Conservation (phyloP, 2,797 vertebrate species). For the Sarcoramphus papa region DNA sequence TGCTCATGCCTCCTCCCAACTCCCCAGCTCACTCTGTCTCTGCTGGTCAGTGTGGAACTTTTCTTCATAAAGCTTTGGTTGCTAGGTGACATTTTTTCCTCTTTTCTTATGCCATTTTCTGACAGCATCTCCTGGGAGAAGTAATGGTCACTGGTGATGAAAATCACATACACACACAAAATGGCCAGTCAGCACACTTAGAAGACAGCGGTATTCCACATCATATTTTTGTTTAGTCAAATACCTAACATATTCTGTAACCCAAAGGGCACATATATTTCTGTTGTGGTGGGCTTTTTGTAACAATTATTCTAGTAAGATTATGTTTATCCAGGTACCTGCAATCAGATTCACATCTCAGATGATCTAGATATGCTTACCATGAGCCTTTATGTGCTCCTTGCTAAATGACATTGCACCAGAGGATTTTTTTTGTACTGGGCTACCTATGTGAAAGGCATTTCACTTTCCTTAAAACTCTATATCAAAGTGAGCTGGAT, state of each 20-base stretch:
- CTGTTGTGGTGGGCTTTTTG: not conserved
- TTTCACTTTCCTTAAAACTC: not conserved
- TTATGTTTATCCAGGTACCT: not conserved
- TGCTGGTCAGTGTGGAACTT: constrained; percentile 8
- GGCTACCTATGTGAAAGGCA: not conserved
- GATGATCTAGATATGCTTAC: not conserved
- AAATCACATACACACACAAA: not conserved
- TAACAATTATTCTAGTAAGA: not conserved
- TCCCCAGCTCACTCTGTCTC: not conserved
- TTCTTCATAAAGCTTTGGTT: constrained; percentile 52
- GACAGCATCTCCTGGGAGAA: not conserved
- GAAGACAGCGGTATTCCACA: not conserved
- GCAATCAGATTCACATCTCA: not conserved
- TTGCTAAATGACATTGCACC: not conserved
- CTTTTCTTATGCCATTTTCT: not conserved
- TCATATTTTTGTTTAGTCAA: not conserved
- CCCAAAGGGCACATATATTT: not conserved
- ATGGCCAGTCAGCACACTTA: not conserved
- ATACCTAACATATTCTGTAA: not conserved
- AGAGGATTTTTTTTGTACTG: not conserved
- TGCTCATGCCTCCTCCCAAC: not conserved
- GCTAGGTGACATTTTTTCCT: constrained; percentile 37
- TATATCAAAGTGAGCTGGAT: not conserved
- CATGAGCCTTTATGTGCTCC: not conserved
- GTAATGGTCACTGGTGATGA: not conserved